Base-by-base conservation (phyloP, 2,113 vertebrate species). In the Nestor notabilis region DNA sequence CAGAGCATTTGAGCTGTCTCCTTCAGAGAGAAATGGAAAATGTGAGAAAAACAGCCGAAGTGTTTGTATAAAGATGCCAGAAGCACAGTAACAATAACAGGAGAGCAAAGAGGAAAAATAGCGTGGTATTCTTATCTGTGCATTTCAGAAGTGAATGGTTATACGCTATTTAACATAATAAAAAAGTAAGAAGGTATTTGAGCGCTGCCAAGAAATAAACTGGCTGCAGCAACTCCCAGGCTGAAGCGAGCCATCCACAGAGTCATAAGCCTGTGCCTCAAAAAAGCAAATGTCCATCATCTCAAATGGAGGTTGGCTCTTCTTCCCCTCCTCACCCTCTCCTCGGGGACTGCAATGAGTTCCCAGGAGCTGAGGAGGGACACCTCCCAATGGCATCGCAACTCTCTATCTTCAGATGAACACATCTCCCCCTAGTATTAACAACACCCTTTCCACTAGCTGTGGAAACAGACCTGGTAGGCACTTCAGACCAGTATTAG, bases 401-500 rank as follows among this genome's bases (percentile, higher is more conserved):
- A 21, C 8, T 56, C 28, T 24, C 24, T 23, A 2, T 27, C 41
- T 89, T 31, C 1, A 4, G 31, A 78, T n/a, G 17, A 87, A 81
- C 2, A 0, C 31, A 27, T n/a, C 47, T 52, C 50, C 33, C 66
- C 44, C 4, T 12, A 13, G 14, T 17, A 90, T 69, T 84, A 84
- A 4, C 21, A 80, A 28, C 6, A 39, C 44, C 23, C 27, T 46
- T 21, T 29, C 8, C 41, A 53, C 15, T 23, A 94, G n/a, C 53
- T 49, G 7, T 3, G 7, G 28, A 58, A 70, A 75, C 79, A 41
- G 13, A 68, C 4, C 0, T 0, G 20, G 4, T 56, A 70, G 78
- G 3, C 44, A 53, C 52, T 80, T 86, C 60, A 78, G 28, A 56
- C 21, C 61, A 91, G 49, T 31, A 44, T 31, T 13, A 65, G 13